Conservation (phyloP, 2,888 invertebrate species). For the Agrenia bidenticulata region DNA sequence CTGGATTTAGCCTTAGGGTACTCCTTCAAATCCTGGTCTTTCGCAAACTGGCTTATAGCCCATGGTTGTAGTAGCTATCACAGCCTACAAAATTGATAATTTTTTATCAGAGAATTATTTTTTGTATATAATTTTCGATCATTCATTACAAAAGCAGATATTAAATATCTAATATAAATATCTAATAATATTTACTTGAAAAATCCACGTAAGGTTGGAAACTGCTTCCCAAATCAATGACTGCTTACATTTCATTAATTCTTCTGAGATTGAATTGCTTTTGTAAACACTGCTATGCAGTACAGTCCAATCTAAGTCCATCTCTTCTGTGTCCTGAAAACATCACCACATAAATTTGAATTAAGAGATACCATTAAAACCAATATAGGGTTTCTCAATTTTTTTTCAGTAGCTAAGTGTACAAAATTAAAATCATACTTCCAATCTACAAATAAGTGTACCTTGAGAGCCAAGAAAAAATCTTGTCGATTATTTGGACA, state of each 20-base stretch:
- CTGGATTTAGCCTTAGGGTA: constrained; percentile 14
- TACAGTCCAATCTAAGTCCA: constrained; percentile 41
- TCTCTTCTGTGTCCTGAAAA: constrained; percentile 37
- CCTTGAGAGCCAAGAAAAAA: not conserved
- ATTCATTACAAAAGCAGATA: too few relatives aligned
- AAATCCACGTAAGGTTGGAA: constrained; percentile 36
- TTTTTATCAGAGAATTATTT: too few relatives aligned
- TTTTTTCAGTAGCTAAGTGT: too few relatives aligned
- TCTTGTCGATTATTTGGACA: constrained; percentile 17
- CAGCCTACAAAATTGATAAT: constrained; percentile 41
- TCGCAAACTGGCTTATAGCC: constrained; percentile 21
- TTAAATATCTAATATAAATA: constrained; percentile 3
- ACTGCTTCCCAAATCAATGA: constrained; percentile 35
- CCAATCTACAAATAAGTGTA: too few relatives aligned
- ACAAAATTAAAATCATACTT: too few relatives aligned
- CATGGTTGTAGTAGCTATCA: constrained; percentile 22
- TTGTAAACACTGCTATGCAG: constrained; percentile 35
- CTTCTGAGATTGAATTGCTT: constrained; percentile 23
- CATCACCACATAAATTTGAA: too few relatives aligned
- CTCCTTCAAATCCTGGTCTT: constrained; percentile 44
- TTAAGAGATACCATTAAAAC: too few relatives aligned
- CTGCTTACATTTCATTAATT: constrained; percentile 29
- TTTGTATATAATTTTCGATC: too few relatives aligned
- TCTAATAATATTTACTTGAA: constrained; percentile 25
- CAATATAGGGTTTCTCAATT: not conserved